Conservation (phyloP, 2,797 vertebrate species). For the Morelia viridis region DNA sequence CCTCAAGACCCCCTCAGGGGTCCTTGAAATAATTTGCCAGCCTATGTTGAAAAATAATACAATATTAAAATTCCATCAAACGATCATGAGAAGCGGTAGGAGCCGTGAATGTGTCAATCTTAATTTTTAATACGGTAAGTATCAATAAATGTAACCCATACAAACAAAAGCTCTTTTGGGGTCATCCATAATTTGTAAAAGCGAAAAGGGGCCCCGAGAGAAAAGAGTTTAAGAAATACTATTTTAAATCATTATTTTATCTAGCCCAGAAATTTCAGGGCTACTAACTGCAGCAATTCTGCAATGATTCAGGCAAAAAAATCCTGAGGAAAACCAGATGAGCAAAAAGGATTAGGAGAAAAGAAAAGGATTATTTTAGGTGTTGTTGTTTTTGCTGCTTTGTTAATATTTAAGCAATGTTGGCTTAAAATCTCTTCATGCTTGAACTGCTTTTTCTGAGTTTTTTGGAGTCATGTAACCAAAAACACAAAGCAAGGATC, state of each 20-base stretch:
- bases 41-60: background rate
- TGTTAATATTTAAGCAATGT: conserved; percentile 4
- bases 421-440: background rate
- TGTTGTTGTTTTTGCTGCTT: background rate
- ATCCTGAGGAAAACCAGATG: background rate
- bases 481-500: too few relatives aligned
- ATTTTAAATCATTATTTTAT: background rate
- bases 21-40: background rate
- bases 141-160: background rate
- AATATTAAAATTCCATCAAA: background rate
- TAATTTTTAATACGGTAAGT: background rate
- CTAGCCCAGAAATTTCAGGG: background rate
- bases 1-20: background rate
- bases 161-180: background rate
- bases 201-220: background rate
- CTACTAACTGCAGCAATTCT: background rate
- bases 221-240: background rate
- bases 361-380: background rate
- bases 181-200: background rate
- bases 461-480: background rate
- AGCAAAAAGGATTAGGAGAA: background rate
- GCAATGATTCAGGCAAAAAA: background rate
- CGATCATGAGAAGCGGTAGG: background rate
- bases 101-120: background rate
- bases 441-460: background rate